A percentile compares a stretch with the other conserved stretches of the same genome.
These are phyloP conservation scores for Pasiphila rectangulata DNA, from an alignment of 2,888 invertebrate species.

Conservation along the genomic window DNA sequence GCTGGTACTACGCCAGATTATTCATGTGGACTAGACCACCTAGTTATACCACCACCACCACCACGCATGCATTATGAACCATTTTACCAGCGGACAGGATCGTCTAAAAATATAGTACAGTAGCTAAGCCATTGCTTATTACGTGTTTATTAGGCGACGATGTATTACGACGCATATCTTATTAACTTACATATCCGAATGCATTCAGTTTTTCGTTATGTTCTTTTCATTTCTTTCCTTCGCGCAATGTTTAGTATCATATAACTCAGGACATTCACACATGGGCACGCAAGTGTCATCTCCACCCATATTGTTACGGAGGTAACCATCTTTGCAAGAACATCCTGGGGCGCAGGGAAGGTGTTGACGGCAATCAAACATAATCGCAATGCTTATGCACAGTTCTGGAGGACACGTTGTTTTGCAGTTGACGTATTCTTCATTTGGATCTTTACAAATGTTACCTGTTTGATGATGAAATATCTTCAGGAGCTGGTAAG, in stretches of 20 bases:
- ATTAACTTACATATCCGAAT: not conserved
- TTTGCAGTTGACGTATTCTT: slow-evolving; percentile 35
- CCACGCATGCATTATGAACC: too few relatives aligned
- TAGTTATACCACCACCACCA: too few relatives aligned
- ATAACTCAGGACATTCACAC: slow-evolving; percentile 1
- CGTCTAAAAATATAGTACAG: too few relatives aligned
- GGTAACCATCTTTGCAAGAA: slow-evolving; percentile 37
- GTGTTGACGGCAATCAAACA: slow-evolving; percentile 29
- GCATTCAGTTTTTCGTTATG: not conserved
- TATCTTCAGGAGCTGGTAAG: too few relatives aligned
- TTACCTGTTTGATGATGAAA: too few relatives aligned
- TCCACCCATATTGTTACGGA: slow-evolving; percentile 14
- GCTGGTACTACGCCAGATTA: too few relatives aligned
- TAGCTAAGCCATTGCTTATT: too few relatives aligned
- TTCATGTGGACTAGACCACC: too few relatives aligned
- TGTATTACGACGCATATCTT: not conserved
- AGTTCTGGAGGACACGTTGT: slow-evolving; percentile 39
- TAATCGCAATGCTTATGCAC: slow-evolving; percentile 33
- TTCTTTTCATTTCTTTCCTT: not conserved
- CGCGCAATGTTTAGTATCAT: not conserved
- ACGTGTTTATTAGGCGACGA: too few relatives aligned
- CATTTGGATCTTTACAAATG: slow-evolving; percentile 27
- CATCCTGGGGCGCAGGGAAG: slow-evolving; percentile 33
- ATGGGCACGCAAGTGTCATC: not conserved
- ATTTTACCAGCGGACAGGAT: too few relatives aligned